Evolutionary conservation across 2,797 vertebrate genomes (phyloP).

Genomic region (Glossophaga mutica): DNA sequence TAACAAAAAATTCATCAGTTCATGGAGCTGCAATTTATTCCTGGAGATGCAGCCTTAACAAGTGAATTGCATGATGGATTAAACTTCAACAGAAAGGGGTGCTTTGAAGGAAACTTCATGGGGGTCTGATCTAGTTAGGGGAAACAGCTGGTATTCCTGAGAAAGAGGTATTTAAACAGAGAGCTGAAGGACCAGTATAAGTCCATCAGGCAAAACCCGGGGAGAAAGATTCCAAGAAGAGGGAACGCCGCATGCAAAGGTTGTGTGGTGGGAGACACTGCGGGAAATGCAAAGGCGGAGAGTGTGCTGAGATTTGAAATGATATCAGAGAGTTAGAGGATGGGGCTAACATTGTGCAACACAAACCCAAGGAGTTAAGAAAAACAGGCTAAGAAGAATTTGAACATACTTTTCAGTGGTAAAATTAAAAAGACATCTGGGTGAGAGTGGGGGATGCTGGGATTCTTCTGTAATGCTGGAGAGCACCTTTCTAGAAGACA

Average conservation of each 20-base stretch:
- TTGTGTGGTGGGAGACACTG: fast-evolving
- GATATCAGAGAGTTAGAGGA: not conserved
- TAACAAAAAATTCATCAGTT: not conserved
- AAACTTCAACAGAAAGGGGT: not conserved
- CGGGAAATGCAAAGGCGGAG: not conserved
- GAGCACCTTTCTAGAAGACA: not conserved
- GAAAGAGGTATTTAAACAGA: not conserved
- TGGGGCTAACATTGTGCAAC: not conserved
- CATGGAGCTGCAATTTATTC: not conserved
- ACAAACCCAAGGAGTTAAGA: not conserved
- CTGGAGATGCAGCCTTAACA: not conserved
- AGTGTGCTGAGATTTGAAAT: not conserved
- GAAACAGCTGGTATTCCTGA: not conserved
- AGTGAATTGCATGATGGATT: not conserved
- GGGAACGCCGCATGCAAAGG: not conserved
- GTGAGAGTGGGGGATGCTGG: not conserved
- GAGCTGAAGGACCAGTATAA: not conserved
- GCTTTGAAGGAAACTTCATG: not conserved
- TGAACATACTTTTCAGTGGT: not conserved
- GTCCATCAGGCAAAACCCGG: not conserved
- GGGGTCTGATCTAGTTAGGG: not conserved
- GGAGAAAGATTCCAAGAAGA: not conserved
- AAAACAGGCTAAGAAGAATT: not conserved
- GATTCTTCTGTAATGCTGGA: not conserved
- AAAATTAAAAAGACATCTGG: not conserved